These are phyloP conservation scores for Heliangelus exortis DNA, from an alignment of 2,797 vertebrate genomes.

Conservation along the genomic window DNA sequence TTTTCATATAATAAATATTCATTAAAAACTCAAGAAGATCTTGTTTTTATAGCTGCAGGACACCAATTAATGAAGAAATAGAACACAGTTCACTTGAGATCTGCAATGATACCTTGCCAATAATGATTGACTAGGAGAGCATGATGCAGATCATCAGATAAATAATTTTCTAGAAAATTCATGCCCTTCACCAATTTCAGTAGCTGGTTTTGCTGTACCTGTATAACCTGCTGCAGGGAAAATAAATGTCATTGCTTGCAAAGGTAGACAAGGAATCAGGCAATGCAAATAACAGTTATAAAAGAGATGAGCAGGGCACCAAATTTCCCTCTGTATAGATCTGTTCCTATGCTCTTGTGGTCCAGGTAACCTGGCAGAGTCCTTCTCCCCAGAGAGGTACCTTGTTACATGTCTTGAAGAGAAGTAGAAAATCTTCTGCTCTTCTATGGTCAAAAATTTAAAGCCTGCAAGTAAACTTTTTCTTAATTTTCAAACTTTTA, in stretches of 20 bases:
- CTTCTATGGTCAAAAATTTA: background rate
- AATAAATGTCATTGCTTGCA: background rate
- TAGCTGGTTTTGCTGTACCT: background rate
- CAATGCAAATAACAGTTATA: background rate
- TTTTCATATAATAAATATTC: background rate
- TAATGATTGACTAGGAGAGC: background rate
- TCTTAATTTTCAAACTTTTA: background rate
- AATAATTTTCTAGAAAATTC: background rate
- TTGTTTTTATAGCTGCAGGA: background rate
- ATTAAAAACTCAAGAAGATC: background rate
- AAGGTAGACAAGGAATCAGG: background rate
- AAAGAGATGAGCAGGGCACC: background rate
- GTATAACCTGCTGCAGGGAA: background rate
- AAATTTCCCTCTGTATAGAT: background rate
- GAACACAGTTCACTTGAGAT: background rate
- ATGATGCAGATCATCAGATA: background rate
- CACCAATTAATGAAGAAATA: constrained; percentile 4
- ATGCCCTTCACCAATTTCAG: background rate
- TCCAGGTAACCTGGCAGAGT: background rate
- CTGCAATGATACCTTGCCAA: background rate
- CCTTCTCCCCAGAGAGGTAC: background rate
- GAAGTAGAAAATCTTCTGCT: background rate
- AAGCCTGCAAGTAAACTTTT: background rate
- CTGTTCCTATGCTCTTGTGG: accelerated
- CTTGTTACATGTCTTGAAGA: background rate